phyloP scores from a whole-genome alignment of 2,888 invertebrate genomes.

The Apodemia mormo region DNA sequence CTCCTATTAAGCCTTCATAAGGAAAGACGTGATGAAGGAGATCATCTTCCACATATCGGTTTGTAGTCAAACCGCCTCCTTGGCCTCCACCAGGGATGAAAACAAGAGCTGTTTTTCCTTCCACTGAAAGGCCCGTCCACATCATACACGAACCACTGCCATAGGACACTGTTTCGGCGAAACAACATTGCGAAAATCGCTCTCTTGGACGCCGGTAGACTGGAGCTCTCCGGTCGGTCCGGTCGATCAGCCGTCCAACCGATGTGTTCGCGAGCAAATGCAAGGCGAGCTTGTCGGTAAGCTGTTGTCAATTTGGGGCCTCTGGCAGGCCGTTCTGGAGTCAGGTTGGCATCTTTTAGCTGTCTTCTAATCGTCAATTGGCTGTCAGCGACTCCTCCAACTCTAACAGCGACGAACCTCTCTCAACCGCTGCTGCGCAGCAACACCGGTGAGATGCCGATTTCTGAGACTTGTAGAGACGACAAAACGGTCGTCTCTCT shows the following conservation, averaged over 20 bases:
- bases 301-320: background rate
- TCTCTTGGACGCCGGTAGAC: slow-evolving; percentile 28
- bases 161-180: background rate
- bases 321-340: background rate
- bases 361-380: slow-evolving; percentile 20
- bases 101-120: slow-evolving; percentile 3
- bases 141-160: background rate
- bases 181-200: slow-evolving; percentile 21
- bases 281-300: background rate
- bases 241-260: background rate
- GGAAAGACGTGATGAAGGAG: background rate
- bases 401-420: background rate
- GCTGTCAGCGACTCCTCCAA: slow-evolving; percentile 19
- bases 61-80: background rate
- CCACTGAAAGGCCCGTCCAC: background rate
- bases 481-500: slow-evolving; percentile 9
- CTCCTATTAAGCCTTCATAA: no score
- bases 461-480: slow-evolving; percentile 22
- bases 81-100: background rate
- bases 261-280: background rate
- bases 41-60: background rate
- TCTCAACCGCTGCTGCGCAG: slow-evolving; percentile 28
- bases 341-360: background rate
- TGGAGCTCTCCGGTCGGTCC: slow-evolving; percentile 25
- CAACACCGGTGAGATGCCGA: slow-evolving; percentile 26